Percentiles rank a stretch among this genome's conserved stretches.
Conservation (phyloP, 2,113 vertebrate species). For the Hoplias malabaricus region DNA sequence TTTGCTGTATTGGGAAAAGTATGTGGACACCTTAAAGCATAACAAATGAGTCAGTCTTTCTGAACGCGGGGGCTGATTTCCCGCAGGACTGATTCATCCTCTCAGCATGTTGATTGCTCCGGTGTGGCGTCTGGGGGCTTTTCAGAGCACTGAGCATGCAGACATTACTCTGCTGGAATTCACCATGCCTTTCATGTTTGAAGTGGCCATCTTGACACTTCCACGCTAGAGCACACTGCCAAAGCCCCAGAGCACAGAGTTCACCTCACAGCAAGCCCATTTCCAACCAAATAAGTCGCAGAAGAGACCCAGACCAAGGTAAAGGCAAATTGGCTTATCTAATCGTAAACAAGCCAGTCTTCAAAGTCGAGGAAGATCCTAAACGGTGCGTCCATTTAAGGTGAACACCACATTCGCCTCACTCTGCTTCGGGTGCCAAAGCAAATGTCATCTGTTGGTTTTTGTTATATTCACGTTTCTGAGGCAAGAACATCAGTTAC, state of each 20-base stretch:
- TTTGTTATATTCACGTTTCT: too few relatives aligned
- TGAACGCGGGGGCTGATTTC: slow-evolving; percentile 29
- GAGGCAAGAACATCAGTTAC: background rate
- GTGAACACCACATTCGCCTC: background rate
- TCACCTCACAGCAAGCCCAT: background rate
- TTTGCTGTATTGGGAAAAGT: background rate
- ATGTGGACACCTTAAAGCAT: background rate
- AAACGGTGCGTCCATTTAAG: background rate
- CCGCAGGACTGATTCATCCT: slow-evolving; percentile 35
- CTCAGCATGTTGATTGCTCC: slow-evolving; percentile 41
- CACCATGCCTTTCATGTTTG: slow-evolving; percentile 34
- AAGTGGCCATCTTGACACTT: slow-evolving; percentile 35
- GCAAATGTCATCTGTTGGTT: too few relatives aligned
- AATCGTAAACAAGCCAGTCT: background rate
- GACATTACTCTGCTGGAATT: slow-evolving; percentile 38
- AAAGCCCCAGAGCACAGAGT: background rate
- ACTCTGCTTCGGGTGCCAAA: background rate
- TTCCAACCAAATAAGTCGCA: slow-evolving; percentile 1
- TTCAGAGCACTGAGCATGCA: slow-evolving; percentile 8
- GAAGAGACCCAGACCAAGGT: background rate
- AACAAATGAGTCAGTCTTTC: slow-evolving; percentile 19
- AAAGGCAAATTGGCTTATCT: slow-evolving; percentile 9
- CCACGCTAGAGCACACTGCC: slow-evolving; percentile 8
- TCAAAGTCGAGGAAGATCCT: background rate
- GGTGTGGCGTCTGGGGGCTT: slow-evolving; percentile 16